Percentiles rank a stretch among this genome's conserved stretches.
Evolutionary conservation across 2,888 invertebrate species (phyloP).

Genomic region (Mesoligia furuncula): DNA sequence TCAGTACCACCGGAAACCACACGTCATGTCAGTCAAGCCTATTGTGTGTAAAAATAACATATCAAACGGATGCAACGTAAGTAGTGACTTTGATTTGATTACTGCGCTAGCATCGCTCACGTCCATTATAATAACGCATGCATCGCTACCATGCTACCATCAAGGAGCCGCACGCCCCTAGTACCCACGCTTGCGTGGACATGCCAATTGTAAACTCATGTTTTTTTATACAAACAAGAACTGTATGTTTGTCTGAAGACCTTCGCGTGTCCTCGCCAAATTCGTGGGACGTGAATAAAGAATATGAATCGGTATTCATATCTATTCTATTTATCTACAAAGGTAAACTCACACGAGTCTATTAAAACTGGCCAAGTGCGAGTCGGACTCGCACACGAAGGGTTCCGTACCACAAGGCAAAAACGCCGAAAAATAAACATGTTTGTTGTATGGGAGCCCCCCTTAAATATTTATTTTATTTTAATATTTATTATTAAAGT

Average conservation of each 20-base stretch:
- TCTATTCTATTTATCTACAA: slow-evolving; percentile 47
- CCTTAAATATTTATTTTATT: too few relatives aligned
- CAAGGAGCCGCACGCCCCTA: slow-evolving; percentile 41
- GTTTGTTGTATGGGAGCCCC: too few relatives aligned
- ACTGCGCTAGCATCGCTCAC: slow-evolving; percentile 48
- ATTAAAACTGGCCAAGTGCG: too few relatives aligned
- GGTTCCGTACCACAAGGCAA: too few relatives aligned
- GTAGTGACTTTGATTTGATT: slow-evolving; percentile 58
- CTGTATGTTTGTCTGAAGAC: slow-evolving; percentile 43
- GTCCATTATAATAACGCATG: slow-evolving; percentile 60
- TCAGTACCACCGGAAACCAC: slow-evolving; percentile 32
- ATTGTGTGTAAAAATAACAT: slow-evolving; percentile 62
- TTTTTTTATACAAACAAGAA: slow-evolving; percentile 32
- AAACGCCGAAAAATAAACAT: too few relatives aligned
- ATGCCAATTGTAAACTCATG: slow-evolving; percentile 34
- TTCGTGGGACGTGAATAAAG: slow-evolving; percentile 50
- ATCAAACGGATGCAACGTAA: slow-evolving; percentile 59
- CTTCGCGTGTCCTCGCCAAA: slow-evolving; percentile 58
- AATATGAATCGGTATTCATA: slow-evolving; percentile 39
- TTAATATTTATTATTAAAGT: too few relatives aligned
- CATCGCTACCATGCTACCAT: slow-evolving; percentile 40
- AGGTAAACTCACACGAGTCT: slow-evolving; percentile 29
- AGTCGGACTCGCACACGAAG: too few relatives aligned
- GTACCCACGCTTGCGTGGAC: slow-evolving; percentile 23
- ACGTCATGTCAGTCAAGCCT: slow-evolving; percentile 34